A percentile compares a stretch with the other conserved stretches of the same genome.
Evolutionary conservation across 2,113 vertebrate genomes (phyloP).

Genomic region (Gymnobelideus leadbeateri): DNA sequence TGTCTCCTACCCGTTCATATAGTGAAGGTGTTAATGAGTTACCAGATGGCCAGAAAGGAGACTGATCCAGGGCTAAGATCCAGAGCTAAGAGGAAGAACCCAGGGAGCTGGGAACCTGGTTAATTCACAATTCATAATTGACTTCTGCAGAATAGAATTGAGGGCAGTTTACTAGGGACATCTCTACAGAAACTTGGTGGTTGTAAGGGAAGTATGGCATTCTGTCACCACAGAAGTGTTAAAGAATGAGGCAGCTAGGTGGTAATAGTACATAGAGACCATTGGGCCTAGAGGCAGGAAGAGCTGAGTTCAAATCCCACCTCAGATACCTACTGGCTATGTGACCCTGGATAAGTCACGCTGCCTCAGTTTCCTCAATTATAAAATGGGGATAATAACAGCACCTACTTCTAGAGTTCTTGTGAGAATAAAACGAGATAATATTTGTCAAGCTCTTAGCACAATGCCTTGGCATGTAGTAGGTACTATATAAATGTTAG

Average conservation of each 20-base stretch:
- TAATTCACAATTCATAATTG: neutral
- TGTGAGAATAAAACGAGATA: neutral
- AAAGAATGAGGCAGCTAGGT: neutral
- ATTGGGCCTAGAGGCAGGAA: neutral
- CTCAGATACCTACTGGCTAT: neutral
- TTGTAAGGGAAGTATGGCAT: neutral
- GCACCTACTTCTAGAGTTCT: too few species aligned
- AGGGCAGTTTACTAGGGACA: slow-evolving; percentile 2
- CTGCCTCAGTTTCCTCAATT: neutral
- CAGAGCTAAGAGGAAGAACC: neutral
- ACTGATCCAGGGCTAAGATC: neutral
- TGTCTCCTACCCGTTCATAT: neutral
- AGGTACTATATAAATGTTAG: too few species aligned
- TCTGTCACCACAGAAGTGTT: neutral
- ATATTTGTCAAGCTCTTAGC: too few species aligned
- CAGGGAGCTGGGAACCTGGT: neutral
- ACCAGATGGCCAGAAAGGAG: neutral
- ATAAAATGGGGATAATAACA: neutral
- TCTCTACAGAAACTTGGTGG: neutral
- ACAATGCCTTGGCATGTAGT: too few species aligned
- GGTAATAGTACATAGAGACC: neutral
- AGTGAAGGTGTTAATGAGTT: neutral
- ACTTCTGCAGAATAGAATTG: neutral
- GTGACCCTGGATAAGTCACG: neutral
- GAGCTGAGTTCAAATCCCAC: neutral